These are phyloP conservation scores for Chrosomus eos DNA, from an alignment of 2,797 vertebrate genomes.

Conservation along the genomic window DNA sequence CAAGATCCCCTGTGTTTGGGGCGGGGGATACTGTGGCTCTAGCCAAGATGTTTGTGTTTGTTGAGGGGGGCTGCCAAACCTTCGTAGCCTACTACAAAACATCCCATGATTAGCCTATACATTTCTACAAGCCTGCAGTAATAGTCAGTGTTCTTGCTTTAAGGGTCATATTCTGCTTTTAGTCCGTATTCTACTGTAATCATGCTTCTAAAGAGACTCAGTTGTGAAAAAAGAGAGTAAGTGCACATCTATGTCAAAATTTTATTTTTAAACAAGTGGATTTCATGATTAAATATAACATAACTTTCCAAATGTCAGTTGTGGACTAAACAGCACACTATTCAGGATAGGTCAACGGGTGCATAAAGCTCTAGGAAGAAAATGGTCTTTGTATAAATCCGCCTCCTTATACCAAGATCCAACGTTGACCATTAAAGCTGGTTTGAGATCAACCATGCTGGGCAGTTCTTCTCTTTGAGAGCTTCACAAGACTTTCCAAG, in stretches of 20 bases:
- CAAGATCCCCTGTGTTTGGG: conserved; percentile 42
- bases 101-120: conserved; percentile 6
- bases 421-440: conserved; percentile 37
- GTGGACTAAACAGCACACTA: background rate
- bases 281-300: conserved; percentile 12
- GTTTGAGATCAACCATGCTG: conserved; percentile 40
- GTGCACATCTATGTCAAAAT: conserved; percentile 14
- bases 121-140: background rate
- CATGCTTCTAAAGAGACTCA: background rate
- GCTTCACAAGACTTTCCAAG: conserved; percentile 44
- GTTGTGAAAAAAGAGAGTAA: background rate
- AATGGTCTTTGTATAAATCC: conserved; percentile 46
- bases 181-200: background rate
- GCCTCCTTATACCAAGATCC: conserved; percentile 26
- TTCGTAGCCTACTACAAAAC: conserved; percentile 2
- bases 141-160: background rate
- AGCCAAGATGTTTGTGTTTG: conserved; percentile 44
- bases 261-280: background rate
- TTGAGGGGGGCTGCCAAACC: conserved; percentile 31
- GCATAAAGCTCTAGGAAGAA: conserved; percentile 34
- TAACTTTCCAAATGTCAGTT: conserved; percentile 37
- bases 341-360: conserved; percentile 35
- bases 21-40: conserved; percentile 26
- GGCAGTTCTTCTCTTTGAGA: conserved; percentile 33
- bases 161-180: background rate